These are phyloP conservation scores for Euthynnus affinis DNA, from an alignment of 2,797 vertebrate species.

Conservation along the genomic window DNA sequence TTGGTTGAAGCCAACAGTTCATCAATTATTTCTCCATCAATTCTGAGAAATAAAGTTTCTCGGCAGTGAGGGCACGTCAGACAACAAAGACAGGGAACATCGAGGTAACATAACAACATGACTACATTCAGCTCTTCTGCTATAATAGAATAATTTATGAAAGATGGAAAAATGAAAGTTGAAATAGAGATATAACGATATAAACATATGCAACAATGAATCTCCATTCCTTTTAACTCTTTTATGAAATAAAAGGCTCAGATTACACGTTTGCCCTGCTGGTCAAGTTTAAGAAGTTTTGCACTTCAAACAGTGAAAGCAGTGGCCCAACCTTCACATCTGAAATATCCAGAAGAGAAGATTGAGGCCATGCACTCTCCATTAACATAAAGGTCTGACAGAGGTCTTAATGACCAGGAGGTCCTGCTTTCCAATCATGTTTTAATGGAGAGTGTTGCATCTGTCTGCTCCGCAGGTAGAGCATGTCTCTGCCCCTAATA, in stretches of 20 bases:
- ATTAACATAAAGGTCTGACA: conserved; percentile 55
- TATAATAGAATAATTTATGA: neutral
- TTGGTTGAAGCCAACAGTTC: too few relatives aligned
- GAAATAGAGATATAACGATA: neutral
- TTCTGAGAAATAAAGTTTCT: too few relatives aligned
- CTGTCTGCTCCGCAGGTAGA: conserved; percentile 45
- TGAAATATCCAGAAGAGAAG: conserved; percentile 36
- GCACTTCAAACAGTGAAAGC: conserved; percentile 38
- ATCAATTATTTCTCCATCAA: too few relatives aligned
- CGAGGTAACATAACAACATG: too few relatives aligned
- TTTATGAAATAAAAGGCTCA: conserved; percentile 8
- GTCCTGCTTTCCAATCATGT: conserved; percentile 60
- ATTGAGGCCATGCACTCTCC: conserved; percentile 58
- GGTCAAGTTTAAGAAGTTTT: conserved; percentile 35
- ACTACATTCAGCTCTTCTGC: neutral
- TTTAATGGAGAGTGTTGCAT: conserved; percentile 51
- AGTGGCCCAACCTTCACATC: conserved; percentile 18
- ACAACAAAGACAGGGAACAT: neutral
- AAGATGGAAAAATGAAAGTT: neutral
- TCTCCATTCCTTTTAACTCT: conserved; percentile 22
- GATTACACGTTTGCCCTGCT: conserved; percentile 8
- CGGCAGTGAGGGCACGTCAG: neutral
- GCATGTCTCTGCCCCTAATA: conserved; percentile 23
- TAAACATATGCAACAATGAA: conserved; percentile 15
- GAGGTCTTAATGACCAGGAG: conserved; percentile 22